These are phyloP conservation scores for Herpailurus yagouaroundi DNA, from an alignment of 2,113 vertebrate genomes.

Conservation along the genomic window DNA sequence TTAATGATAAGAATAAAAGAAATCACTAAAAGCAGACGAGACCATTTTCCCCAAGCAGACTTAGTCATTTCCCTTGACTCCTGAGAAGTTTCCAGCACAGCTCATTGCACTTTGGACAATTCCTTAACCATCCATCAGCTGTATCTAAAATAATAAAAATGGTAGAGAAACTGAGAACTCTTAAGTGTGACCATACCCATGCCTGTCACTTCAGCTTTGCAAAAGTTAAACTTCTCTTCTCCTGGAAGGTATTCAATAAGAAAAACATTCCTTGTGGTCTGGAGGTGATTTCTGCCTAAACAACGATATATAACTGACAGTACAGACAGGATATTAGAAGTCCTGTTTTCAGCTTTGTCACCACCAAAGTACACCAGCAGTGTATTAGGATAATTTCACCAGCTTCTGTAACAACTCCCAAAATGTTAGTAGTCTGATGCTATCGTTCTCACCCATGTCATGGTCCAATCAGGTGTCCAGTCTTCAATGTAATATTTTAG, in stretches of 20 bases:
- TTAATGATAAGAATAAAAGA: neutral
- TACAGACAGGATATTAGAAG: neutral
- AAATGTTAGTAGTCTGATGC: neutral
- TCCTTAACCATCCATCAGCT: neutral
- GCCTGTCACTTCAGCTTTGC: neutral
- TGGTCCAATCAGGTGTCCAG: neutral
- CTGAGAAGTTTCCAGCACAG: slow-evolving; percentile 15
- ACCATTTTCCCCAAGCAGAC: neutral
- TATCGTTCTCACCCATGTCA: neutral
- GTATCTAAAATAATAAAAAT: neutral
- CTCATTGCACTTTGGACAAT: neutral
- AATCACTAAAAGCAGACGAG: neutral
- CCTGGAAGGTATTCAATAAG: neutral
- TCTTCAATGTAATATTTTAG: neutral
- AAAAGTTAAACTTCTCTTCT: neutral
- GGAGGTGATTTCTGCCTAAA: slow-evolving; percentile 1
- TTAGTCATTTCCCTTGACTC: neutral
- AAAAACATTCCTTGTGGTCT: neutral
- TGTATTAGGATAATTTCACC: neutral
- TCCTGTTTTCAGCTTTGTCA: neutral
- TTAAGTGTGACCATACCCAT: neutral
- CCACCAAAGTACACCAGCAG: neutral
- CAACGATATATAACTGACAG: neutral
- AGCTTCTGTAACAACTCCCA: neutral
- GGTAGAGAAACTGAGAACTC: neutral